phyloP scores from a whole-genome alignment of 2,113 vertebrate species.

The Pitta sordida region DNA sequence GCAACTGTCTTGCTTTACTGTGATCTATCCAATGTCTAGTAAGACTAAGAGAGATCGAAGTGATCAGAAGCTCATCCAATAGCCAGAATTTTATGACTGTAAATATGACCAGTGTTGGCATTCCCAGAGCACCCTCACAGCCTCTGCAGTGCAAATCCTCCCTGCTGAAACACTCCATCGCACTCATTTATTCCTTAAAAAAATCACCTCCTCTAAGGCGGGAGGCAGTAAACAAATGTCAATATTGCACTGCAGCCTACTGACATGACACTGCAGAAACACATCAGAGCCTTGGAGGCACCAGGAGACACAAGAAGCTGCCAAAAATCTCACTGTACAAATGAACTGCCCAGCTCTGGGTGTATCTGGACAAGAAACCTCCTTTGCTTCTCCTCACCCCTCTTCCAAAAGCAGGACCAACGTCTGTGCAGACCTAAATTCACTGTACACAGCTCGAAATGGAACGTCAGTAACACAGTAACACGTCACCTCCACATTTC shows the following conservation, averaged over 20 bases:
- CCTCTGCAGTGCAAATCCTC: constrained; percentile 30
- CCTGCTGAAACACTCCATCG: background rate
- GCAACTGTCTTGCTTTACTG: constrained; percentile 40
- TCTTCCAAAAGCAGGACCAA: background rate
- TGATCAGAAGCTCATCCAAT: constrained; percentile 59
- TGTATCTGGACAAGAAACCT: background rate
- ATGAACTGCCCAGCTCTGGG: background rate
- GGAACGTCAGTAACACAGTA: accelerated
- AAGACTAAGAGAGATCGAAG: constrained; percentile 42
- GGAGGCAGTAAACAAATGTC: background rate
- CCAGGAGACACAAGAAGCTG: background rate
- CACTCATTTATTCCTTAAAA: background rate
- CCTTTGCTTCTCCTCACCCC: background rate
- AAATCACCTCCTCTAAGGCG: background rate
- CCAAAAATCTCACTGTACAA: background rate
- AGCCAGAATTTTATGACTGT: constrained; percentile 60
- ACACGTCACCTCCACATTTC: background rate
- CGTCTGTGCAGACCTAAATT: background rate
- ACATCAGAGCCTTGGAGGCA: background rate
- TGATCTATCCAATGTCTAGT: constrained; percentile 30
- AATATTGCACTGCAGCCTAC: background rate
- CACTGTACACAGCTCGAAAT: background rate
- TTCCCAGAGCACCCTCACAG: constrained; percentile 17
- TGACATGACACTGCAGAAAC: background rate
- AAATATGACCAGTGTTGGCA: constrained; percentile 4